A percentile compares a stretch with the other conserved stretches of the same genome.
phyloP scores from a whole-genome alignment of 2,113 vertebrate species.

The Larimichthys polyactis region DNA sequence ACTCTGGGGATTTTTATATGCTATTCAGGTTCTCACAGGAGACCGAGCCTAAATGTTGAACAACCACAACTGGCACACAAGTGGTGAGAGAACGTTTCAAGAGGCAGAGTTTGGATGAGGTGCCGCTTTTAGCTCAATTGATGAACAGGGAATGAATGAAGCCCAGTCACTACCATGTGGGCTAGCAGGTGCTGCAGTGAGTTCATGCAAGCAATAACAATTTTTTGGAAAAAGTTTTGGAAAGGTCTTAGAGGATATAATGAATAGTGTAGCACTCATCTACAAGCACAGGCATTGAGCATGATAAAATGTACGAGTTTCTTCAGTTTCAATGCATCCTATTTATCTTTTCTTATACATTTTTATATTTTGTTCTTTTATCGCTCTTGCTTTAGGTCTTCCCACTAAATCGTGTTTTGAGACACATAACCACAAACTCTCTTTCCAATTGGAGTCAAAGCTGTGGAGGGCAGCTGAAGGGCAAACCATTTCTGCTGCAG shows the following conservation, averaged over 20 bases:
- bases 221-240: not conserved
- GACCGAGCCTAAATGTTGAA: conserved; percentile 28
- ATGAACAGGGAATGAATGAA: conserved; percentile 3
- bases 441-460: not conserved
- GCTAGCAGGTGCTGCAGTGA: not conserved
- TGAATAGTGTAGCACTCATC: not conserved
- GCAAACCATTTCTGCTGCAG: conserved; percentile 6
- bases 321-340: not conserved
- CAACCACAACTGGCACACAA: conserved; percentile 33
- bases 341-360: not conserved
- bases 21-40: conserved; percentile 37
- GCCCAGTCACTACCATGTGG: not conserved
- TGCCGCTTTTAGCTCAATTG: not conserved
- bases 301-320: not conserved
- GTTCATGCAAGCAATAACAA: not conserved
- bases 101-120: conserved; percentile 7
- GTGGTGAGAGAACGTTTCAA: conserved; percentile 18
- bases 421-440: conserved; percentile 11
- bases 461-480: not conserved
- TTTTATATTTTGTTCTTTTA: not conserved
- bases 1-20: conserved; percentile 27
- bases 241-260: not conserved
- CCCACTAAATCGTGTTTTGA: not conserved
- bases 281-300: not conserved
- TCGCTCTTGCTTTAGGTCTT: not conserved